phyloP scores from a whole-genome alignment of 2,113 vertebrate species.

The Mormyrus iriodes region DNA sequence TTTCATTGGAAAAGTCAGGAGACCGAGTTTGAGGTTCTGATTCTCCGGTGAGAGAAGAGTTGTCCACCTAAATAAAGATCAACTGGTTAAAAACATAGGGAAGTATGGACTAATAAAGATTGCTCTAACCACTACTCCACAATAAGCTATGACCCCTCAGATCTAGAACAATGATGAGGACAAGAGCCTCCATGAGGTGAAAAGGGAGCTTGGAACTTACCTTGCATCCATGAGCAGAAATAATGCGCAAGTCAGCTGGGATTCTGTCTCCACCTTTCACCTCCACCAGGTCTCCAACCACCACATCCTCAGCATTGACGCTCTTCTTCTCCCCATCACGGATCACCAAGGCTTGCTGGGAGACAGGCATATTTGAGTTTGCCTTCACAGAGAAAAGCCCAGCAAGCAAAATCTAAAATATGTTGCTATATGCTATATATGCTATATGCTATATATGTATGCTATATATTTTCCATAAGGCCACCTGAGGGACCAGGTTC shows the following conservation, averaged over 20 bases:
- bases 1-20: slow-evolving; percentile 87
- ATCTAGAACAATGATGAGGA: neutral
- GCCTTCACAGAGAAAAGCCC: neutral
- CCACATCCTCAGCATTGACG: slow-evolving; percentile 88
- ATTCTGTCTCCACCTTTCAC: slow-evolving; percentile 97
- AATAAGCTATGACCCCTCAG: neutral
- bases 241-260: slow-evolving; percentile 83
- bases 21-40: slow-evolving; percentile 88
- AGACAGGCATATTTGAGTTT: neutral
- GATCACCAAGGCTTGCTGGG: slow-evolving; percentile 86
- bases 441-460: too few species aligned
- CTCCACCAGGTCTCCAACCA: slow-evolving; percentile 86
- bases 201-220: slow-evolving; percentile 43
- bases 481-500: slow-evolving; percentile 94
- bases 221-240: slow-evolving; percentile 92
- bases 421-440: too few species aligned
- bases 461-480: neutral
- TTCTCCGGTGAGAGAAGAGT: slow-evolving; percentile 92
- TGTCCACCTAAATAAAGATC: slow-evolving; percentile 72
- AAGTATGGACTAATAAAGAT: neutral
- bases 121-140: neutral
- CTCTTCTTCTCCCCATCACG: slow-evolving; percentile 85
- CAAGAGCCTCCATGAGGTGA: neutral
- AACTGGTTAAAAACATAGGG: neutral
- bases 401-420: neutral